A percentile compares a stretch with the other conserved stretches of the same genome.
Evolutionary conservation across 2,888 invertebrate species (phyloP).

Genomic region (Hirudinaria manillensis): DNA sequence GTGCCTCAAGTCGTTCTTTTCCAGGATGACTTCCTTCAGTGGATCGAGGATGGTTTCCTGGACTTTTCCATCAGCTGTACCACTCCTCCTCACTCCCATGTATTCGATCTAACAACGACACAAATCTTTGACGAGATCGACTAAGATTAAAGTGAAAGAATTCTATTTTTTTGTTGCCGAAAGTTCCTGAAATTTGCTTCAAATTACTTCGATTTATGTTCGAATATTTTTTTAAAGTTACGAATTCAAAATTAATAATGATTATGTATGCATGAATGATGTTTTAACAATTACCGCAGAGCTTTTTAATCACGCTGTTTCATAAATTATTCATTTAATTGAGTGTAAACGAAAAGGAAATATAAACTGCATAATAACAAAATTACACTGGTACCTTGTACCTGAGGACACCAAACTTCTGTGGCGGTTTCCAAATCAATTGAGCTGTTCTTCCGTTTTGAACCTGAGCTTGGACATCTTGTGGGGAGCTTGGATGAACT

Average conservation of each 20-base stretch:
- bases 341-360: no score
- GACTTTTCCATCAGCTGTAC: not conserved
- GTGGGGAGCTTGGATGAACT: conserved; percentile 17
- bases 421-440: conserved; percentile 48
- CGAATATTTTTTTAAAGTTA: no score
- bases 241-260: no score
- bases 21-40: conserved; percentile 2
- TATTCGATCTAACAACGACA: conserved; percentile 15
- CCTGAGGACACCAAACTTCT: conserved; percentile 42
- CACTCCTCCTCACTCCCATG: conserved; percentile 12
- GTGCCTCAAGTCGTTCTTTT: conserved; percentile 39
- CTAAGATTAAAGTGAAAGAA: no score
- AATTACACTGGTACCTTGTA: conserved; percentile 42
- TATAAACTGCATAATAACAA: no score
- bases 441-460: conserved; percentile 22
- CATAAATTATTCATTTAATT: no score
- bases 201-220: no score
- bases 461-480: conserved; percentile 17
- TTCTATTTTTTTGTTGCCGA: no score
- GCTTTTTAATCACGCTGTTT: no score
- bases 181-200: no score
- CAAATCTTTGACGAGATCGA: not conserved
- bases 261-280: no score
- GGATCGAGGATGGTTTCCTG: conserved; percentile 18
- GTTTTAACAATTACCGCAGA: no score